Evolutionary conservation across 37 sponge, comb jelly and placozoan genomes (phyloP).

Genomic region (Theonella swinhoei): DNA sequence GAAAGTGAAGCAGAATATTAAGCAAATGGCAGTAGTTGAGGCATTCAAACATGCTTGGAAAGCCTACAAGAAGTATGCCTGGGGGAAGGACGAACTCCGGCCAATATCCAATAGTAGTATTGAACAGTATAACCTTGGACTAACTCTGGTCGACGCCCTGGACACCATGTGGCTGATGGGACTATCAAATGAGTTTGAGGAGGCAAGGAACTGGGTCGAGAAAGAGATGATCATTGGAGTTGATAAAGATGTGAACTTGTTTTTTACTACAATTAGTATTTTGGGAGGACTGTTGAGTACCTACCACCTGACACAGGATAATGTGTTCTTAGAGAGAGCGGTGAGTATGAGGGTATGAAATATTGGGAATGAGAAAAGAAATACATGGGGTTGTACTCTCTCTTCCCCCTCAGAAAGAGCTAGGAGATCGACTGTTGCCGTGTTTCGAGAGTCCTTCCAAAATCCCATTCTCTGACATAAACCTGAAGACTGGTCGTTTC

Average conservation of each 20-base stretch:
- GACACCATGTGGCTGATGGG: constrained; percentile 99
- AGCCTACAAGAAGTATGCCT: constrained; percentile 85
- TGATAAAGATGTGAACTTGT: constrained; percentile 91
- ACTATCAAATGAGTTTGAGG: constrained; percentile 73
- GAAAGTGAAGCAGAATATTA: constrained; percentile 31
- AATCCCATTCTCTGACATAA: constrained; percentile 96
- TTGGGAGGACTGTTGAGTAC: constrained; percentile 91
- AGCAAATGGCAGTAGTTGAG: constrained; percentile 69
- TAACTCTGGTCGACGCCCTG: constrained; percentile 92
- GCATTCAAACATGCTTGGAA: constrained; percentile 96
- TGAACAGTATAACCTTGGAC: constrained; percentile 90
- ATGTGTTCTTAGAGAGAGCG: constrained; percentile 80
- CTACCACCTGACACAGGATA: constrained; percentile 86
- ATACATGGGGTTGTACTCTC: not conserved
- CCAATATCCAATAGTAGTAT: constrained; percentile 68
- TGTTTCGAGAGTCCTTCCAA: constrained; percentile 83
- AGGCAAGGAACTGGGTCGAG: constrained; percentile 84
- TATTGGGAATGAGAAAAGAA: not conserved
- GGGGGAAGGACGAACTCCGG: constrained; percentile 88
- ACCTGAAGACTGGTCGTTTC: constrained; percentile 71
- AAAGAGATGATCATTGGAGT: constrained; percentile 59
- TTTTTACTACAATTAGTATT: constrained; percentile 95
- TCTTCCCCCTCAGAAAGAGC: constrained; percentile 76
- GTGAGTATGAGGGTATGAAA: constrained; percentile 48
- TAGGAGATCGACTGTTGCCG: constrained; percentile 88